These are phyloP conservation scores for Setipinna tenuifilis DNA, from an alignment of 2,797 vertebrate genomes.

Conservation along the genomic window DNA sequence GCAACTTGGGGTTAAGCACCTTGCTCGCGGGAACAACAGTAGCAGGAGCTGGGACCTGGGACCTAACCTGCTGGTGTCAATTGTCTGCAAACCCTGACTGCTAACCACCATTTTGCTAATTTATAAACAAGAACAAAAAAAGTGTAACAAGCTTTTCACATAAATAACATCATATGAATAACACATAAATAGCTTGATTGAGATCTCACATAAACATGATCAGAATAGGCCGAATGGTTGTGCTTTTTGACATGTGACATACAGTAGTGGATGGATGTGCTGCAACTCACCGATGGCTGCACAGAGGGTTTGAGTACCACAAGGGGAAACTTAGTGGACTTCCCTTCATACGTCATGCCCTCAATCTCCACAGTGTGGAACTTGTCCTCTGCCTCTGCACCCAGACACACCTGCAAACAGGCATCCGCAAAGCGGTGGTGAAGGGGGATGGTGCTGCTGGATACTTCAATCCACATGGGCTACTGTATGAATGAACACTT, in stretches of 20 bases:
- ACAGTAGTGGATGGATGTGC: background rate
- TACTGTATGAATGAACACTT: no score
- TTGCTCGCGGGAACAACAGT: no score
- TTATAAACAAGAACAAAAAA: no score
- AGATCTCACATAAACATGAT: no score
- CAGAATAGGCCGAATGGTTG: background rate
- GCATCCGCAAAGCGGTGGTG: background rate
- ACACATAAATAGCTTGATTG: no score
- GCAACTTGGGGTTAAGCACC: no score
- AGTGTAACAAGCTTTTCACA: no score
- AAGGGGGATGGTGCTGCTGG: background rate
- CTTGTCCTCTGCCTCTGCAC: conserved; percentile 78
- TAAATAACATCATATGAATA: no score
- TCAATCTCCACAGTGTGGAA: conserved; percentile 81
- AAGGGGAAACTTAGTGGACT: conserved; percentile 75
- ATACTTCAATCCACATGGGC: background rate
- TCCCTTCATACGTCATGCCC: conserved; percentile 76
- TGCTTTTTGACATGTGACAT: background rate
- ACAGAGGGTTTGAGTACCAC: conserved; percentile 78
- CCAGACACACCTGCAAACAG: conserved; percentile 75
- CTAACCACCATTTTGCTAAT: no score
- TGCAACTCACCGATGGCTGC: conserved; percentile 76
- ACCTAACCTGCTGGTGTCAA: no score
- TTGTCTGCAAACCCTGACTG: no score
- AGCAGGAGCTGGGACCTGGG: no score